Evolutionary conservation across 2,113 vertebrate species (phyloP).

Genomic region (Columba livia): DNA sequence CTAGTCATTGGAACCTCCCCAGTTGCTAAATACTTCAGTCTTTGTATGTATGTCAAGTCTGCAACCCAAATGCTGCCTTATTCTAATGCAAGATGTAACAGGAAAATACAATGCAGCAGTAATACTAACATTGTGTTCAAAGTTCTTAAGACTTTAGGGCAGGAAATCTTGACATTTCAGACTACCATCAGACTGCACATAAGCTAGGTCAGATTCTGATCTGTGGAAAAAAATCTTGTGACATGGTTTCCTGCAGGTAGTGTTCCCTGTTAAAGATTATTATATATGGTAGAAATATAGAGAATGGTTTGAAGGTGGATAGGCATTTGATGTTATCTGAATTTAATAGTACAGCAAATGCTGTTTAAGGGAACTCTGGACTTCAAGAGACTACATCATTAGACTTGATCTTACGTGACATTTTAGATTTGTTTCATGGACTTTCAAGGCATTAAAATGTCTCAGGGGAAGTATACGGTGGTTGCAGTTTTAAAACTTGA

Average conservation of each 20-base stretch:
- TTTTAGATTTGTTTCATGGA: not conserved
- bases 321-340: not conserved
- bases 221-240: not conserved
- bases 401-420: fast-evolving
- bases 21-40: not conserved
- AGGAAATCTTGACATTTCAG: not conserved
- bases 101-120: not conserved
- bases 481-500: not conserved
- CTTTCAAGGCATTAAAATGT: not conserved
- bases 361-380: not conserved
- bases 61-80: not conserved
- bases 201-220: not conserved
- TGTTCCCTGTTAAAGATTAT: not conserved
- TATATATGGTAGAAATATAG: not conserved
- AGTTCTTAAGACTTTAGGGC: not conserved
- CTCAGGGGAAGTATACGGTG: not conserved
- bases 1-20: not conserved
- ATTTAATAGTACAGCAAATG: not conserved
- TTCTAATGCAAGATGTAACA: not conserved
- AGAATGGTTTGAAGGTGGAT: not conserved
- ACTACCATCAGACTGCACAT: not conserved
- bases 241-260: not conserved
- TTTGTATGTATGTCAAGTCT: not conserved
- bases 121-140: not conserved
- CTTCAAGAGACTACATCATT: not conserved